A percentile compares a stretch with the other conserved stretches of the same genome.
Conservation (phyloP, 2,113 vertebrate genomes). For the Clarias gariepinus region DNA sequence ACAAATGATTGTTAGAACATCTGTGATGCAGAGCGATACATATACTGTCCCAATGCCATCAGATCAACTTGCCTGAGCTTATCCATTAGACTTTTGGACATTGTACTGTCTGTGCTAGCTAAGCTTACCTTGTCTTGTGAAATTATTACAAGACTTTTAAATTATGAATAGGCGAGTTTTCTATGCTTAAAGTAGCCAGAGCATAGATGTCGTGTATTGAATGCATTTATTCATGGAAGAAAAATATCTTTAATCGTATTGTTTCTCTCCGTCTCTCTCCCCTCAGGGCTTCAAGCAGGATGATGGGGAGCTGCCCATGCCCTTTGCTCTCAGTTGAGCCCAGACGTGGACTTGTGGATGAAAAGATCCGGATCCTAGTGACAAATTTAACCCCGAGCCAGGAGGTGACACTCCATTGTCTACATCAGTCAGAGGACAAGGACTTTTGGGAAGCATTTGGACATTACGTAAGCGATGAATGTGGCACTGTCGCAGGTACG, state of each 20-base stretch:
- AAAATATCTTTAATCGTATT: neutral
- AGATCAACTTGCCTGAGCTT: too few species aligned
- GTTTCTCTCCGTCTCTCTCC: neutral
- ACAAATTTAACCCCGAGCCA: constrained; percentile 60
- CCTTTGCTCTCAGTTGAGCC: constrained; percentile 60
- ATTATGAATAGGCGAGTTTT: neutral
- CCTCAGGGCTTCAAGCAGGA: constrained; percentile 19
- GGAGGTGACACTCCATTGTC: constrained; percentile 63
- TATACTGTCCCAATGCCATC: too few species aligned
- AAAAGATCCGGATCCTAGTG: constrained; percentile 62
- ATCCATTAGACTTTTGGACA: too few species aligned
- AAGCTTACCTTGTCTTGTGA: too few species aligned
- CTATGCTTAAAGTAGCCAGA: too few species aligned
- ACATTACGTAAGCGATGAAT: constrained; percentile 64
- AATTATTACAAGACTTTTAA: neutral
- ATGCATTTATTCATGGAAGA: neutral
- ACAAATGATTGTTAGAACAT: too few species aligned
- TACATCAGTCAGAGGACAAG: constrained; percentile 66
- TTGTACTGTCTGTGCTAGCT: neutral
- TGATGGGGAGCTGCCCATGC: neutral
- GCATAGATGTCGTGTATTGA: too few species aligned
- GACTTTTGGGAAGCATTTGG: constrained; percentile 72
- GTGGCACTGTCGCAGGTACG: constrained; percentile 64
- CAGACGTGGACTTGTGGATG: constrained; percentile 64
- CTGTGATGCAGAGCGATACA: too few species aligned